Base-by-base conservation (phyloP, 2,888 invertebrate species). In the Troides aeacus region DNA sequence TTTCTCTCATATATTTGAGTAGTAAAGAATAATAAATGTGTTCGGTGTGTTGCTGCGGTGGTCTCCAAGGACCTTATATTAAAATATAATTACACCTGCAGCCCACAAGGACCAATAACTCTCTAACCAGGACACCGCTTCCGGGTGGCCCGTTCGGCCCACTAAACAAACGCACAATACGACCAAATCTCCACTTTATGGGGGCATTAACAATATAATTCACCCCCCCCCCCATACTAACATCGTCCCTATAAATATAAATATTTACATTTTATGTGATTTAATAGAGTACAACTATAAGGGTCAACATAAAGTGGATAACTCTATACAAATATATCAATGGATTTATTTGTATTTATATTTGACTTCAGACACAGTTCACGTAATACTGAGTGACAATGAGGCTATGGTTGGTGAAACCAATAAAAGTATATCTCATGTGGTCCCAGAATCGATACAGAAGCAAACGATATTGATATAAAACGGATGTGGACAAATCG, bases 241-340 rank as follows among this genome's bases (percentile, higher is more conserved):
- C 82, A 83, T 82, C 78, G 80, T 73, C 77, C 79, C 85, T 86
- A 87, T 88, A 89, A 89, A 90, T 89, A 89, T 85, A 85, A 89
- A 89, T 90, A 89, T 86, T 87, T 86, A 85, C 82, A 84, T 84
- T 81, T 85, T 79, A 81, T 82, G 81, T 89, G 89, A 89, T 90
- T 89, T 90, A 90, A 88, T 86, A 80, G 82, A 78, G 79, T 79
- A 75, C 72, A 46, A 42, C 30, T 62, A 69, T 71, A 58, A 67
- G 39, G 8, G 62, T 39, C 59, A 66, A 64, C 36, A 62, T 59
- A 60, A 50, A 57, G 46, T 74, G 75, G 76, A 76, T 69, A 69
- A 24, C 24, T 10, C 61, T 62, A 15, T 15, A 2, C 17, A 46
- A 10, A 39, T 10, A 39, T 39, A 30, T 30, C 30, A 30, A 5